Base-by-base conservation (phyloP, 1,140 invertebrate species). In the Probaryconus sp. region DNA sequence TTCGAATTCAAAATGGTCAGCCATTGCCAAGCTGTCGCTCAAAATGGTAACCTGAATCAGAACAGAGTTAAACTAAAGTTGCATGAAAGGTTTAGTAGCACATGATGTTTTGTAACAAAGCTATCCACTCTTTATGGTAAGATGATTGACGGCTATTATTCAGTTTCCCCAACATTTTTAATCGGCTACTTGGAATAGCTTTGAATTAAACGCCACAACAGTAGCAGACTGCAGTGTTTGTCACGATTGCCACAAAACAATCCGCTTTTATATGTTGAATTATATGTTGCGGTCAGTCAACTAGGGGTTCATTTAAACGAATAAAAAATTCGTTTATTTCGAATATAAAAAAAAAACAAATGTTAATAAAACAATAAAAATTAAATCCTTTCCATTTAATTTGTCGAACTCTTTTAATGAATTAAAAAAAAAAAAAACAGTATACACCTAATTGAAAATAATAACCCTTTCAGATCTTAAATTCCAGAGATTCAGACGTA, bases 121-220 rank as follows among this genome's bases (percentile, higher is more conserved):
- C 53, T 11, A 35, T 53, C 53, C 43, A 60, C 61, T 55, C 60
- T 70, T 70, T 61, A 64, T 38, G 18, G 7, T 45, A 37, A 58
- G 38, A 76, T 76, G 72, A 76, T 76, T 76, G 72, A 76, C 72
- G 61, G 65, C 65, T 37, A 70, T 76, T 76, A 65, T 76, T 76
- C 45, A 10, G 21, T 51, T 63, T 60, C 58, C 65, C 65, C 20
- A 42, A 47, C 38, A 60, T 48, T 70, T 69, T 64, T 64, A 37
- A 65, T 53, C 26, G 35, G 35, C 17, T 31, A 31, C 40, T 4
- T 11, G 21, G 18, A 38, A 38, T 56, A 33, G 35, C 26, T 50
- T 51, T 50, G 51, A 68, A 58, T 58, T 43, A 56, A 67, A 61
- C 60, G 37, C 47, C 55, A 47, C 55, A 60, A 51, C 37, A 16